A percentile compares a stretch with the other conserved stretches of the same genome.
Conservation (phyloP, 2,797 vertebrate genomes). For the Urocyon cinereoargenteus region DNA sequence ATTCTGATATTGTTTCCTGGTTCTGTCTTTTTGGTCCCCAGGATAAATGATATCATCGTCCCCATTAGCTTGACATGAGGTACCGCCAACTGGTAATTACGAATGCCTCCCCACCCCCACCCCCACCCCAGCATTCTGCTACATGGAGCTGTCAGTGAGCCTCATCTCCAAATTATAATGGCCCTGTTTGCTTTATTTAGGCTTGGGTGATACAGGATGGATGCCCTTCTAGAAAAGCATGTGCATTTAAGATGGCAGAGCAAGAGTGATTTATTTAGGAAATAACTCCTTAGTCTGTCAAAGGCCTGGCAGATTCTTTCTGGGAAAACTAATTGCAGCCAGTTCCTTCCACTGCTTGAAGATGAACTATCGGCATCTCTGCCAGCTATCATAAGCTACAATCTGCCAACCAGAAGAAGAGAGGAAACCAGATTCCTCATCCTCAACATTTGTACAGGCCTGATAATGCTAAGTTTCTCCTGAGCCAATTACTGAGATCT, state of each 20-base stretch:
- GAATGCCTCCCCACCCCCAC: not conserved
- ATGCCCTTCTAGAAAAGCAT: constrained; percentile 73
- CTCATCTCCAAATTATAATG: constrained; percentile 71
- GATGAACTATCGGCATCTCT: constrained; percentile 15
- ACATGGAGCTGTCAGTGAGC: constrained; percentile 32
- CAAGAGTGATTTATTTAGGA: constrained; percentile 75
- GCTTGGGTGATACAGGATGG: constrained; percentile 60
- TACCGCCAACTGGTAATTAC: constrained; percentile 36
- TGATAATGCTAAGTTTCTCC: not conserved
- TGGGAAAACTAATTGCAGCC: constrained; percentile 73
- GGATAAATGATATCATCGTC: constrained; percentile 43
- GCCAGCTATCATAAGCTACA: constrained; percentile 1
- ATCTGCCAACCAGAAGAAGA: not conserved
- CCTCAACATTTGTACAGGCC: not conserved
- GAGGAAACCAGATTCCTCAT: not conserved
- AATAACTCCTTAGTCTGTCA: constrained; percentile 76
- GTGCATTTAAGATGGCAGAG: constrained; percentile 77
- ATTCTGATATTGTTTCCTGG: constrained; percentile 43
- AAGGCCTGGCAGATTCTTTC: constrained; percentile 71
- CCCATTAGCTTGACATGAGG: constrained; percentile 36
- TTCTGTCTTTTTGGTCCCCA: constrained; percentile 42
- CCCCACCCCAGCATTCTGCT: not conserved
- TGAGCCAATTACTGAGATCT: not conserved
- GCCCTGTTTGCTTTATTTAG: constrained; percentile 73
- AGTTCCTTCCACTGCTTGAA: not conserved